A percentile compares a stretch with the other conserved stretches of the same genome.
phyloP scores from a whole-genome alignment of 1,140 invertebrate genomes.

The Agraylea sexmaculata region DNA sequence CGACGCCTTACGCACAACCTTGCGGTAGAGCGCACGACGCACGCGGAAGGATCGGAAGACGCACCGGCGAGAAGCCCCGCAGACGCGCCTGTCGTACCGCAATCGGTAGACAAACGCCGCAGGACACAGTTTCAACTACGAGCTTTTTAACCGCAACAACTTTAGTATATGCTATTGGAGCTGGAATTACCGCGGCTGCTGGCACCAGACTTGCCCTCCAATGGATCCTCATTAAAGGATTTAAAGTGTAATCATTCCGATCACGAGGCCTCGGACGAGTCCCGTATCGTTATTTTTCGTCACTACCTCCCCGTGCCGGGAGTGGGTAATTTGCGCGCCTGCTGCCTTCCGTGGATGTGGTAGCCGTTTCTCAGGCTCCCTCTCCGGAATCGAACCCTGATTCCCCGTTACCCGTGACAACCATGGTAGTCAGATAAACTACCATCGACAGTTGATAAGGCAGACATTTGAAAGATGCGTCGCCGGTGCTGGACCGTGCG shows the following conservation, averaged over 20 bases:
- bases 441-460: slow-evolving; percentile 80
- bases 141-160: slow-evolving; percentile 69
- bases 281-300: slow-evolving; percentile 81
- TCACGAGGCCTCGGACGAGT: slow-evolving; percentile 65
- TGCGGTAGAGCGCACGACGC: too few species aligned
- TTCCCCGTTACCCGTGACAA: slow-evolving; percentile 67
- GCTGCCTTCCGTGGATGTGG: slow-evolving; percentile 87
- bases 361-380: slow-evolving; percentile 85
- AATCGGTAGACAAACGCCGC: slow-evolving; percentile 46
- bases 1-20: too few species aligned
- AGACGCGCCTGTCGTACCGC: too few species aligned
- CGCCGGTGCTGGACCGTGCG: slow-evolving; percentile 61
- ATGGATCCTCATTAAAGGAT: slow-evolving; percentile 75
- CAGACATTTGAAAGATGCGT: slow-evolving; percentile 79
- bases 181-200: slow-evolving; percentile 83
- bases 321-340: slow-evolving; percentile 83
- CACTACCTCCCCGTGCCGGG: slow-evolving; percentile 66
- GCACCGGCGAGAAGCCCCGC: too few species aligned
- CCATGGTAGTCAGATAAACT: slow-evolving; percentile 66
- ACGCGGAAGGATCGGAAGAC: too few species aligned
- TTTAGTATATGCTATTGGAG: slow-evolving; percentile 82
- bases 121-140: slow-evolving; percentile 54
- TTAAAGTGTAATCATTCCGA: slow-evolving; percentile 83
- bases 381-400: slow-evolving; percentile 59
- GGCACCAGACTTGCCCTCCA: slow-evolving; percentile 86